Conservation (phyloP, 1,140 invertebrate species). For the Heliconius melpomene region DNA sequence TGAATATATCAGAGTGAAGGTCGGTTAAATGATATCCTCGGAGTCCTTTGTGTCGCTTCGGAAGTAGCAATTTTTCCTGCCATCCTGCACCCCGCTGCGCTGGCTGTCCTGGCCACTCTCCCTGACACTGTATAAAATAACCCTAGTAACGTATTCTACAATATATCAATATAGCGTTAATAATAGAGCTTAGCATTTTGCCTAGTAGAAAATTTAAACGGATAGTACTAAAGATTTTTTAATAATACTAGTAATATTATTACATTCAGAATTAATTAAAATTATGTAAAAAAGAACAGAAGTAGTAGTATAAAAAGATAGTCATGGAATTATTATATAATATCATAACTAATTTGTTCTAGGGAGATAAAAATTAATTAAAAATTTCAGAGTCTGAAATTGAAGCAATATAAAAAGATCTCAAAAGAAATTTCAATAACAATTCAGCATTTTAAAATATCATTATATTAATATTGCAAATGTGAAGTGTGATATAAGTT, state of each 20-base stretch:
- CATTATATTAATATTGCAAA: no score
- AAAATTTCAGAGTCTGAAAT: no score
- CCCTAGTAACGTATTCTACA: slow-evolving; percentile 9
- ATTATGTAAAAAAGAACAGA: no score
- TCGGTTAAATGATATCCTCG: slow-evolving; percentile 53
- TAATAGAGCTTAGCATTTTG: not conserved
- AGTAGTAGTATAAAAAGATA: no score
- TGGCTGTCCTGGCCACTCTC: slow-evolving; percentile 38
- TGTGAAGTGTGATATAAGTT: no score
- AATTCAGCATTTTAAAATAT: no score
- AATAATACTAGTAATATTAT: no score
- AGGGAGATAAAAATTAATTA: no score
- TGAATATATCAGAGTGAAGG: not conserved
- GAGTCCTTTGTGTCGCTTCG: slow-evolving; percentile 57
- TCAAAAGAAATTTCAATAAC: no score
- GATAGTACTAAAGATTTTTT: not conserved
- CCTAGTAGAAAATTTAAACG: not conserved
- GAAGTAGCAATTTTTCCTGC: slow-evolving; percentile 76
- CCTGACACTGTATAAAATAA: slow-evolving; percentile 45
- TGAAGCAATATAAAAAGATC: no score
- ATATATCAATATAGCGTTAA: slow-evolving; percentile 9
- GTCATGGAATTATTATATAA: no score
- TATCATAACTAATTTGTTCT: no score
- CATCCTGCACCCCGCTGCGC: slow-evolving; percentile 66
- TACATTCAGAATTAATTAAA: not conserved